Evolutionary conservation across 2,888 invertebrate genomes (phyloP), one percentile per base, ranked within the genome.

Genomic region (Orchestes rusci): DNA sequence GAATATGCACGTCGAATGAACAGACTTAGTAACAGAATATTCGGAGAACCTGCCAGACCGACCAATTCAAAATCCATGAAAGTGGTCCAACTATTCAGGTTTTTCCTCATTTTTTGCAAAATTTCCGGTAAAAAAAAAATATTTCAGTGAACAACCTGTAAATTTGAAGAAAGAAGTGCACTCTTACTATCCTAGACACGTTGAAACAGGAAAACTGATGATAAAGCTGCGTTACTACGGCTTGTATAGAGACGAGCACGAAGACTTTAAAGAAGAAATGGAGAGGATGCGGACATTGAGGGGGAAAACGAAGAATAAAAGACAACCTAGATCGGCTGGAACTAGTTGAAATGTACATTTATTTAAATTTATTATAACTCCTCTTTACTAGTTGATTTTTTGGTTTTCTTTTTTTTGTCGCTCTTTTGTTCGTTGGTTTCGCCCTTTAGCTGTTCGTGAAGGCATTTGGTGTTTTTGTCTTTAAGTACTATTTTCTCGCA

Each of bases 191-290:
- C 94, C 94, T 0, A 74, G 89, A 13, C 87, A 90, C 61, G 73
- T 79, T 1, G 86, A 92, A 66, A 84, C 84, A 0, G 76, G 80
- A 52, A 59, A 70, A 29, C 69, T 94, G 1, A 87, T 90, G 82
- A 69, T 71, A 51, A 72, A 78, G 54, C 69, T 92, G 27, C 68
- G 91, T 12, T 71, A 77, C 45, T 88, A 89, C 57, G 91, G 91
- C 0, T 70, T 91, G 3, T 91, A 74, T 66, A 75, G 90, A 45
- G 91, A 92, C 61, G 92, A 93, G 63, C 92, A 93, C 67, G 75
- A 82, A 61, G 92, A 92, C 68, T 92, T 91, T 61, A 81, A 80
- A 55, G 90, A 92, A 37, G 92, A 92, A 70, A 89, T 88, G 80
- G 75, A 75, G 53, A 73, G 90, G 44, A 69, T 88, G 56, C 73